Percentiles rank a stretch among this genome's conserved stretches.
Conservation (phyloP, 1,140 invertebrate species). For the Acromyrmex heyeri region DNA sequence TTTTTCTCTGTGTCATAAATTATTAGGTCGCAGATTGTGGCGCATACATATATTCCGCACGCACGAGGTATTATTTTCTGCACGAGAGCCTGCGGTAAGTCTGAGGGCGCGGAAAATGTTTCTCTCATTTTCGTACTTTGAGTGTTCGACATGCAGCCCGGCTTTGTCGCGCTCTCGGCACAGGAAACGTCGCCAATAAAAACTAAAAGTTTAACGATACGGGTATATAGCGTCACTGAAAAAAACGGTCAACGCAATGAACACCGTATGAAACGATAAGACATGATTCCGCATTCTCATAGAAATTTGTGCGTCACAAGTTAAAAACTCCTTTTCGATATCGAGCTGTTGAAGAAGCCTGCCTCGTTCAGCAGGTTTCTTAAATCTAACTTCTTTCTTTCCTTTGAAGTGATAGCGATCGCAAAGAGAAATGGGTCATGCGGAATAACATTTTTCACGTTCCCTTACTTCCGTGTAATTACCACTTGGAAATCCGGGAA, state of each 20-base stretch:
- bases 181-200: conserved; percentile 30
- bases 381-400: background rate
- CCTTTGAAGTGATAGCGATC: background rate
- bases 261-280: background rate
- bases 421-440: background rate
- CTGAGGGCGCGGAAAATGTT: conserved; percentile 21
- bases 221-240: background rate
- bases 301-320: background rate
- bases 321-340: conserved; percentile 12
- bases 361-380: background rate
- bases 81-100: conserved; percentile 13
- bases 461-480: conserved; percentile 37
- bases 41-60: conserved; percentile 9
- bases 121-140: conserved; percentile 28
- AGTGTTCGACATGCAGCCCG: background rate
- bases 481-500: conserved; percentile 38
- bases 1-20: conserved; percentile 31
- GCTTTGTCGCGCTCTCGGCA: background rate
- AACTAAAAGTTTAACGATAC: conserved; percentile 11
- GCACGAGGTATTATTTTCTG: conserved; percentile 32
- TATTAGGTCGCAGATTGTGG: conserved; percentile 38
- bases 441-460: conserved; percentile 22
- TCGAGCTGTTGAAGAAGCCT: background rate
- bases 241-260: conserved; percentile 9
- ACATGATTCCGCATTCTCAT: background rate